Percentiles rank a stretch among this genome's conserved stretches.
Conservation (phyloP, 1,140 invertebrate genomes). For the Drosophila mayri region DNA sequence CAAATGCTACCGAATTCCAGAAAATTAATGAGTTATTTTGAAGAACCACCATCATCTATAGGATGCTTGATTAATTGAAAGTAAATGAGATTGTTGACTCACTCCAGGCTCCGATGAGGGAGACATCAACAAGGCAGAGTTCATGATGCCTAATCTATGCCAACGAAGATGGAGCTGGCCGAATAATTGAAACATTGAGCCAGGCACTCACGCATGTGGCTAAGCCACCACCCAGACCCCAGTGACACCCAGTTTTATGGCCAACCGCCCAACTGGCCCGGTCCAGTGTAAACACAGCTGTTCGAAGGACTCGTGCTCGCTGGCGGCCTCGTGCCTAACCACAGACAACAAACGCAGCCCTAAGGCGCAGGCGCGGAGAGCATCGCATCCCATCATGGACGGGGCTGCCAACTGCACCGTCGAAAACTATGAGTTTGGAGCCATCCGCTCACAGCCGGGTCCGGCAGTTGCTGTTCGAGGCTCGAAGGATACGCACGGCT, state of each 20-base stretch:
- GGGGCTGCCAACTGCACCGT: conserved; percentile 62
- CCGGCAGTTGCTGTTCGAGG: conserved; percentile 77
- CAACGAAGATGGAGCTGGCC: conserved; percentile 34
- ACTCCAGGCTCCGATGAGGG: background rate
- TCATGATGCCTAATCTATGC: conserved; percentile 35
- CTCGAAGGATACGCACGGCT: conserved; percentile 80
- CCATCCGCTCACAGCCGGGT: conserved; percentile 10
- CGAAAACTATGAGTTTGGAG: conserved; percentile 1
- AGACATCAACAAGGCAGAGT: conserved; percentile 18
- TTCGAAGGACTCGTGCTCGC: conserved; percentile 31
- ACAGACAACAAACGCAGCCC: conserved; percentile 70
- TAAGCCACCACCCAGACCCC: background rate
- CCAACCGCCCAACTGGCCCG: conserved; percentile 20
- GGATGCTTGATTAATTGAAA: conserved; percentile 35
- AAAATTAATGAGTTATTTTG: conserved; percentile 29
- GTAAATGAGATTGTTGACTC: conserved; percentile 31
- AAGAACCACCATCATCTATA: conserved; percentile 1
- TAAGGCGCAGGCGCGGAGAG: conserved; percentile 57
- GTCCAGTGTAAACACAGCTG: conserved; percentile 70
- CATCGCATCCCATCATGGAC: conserved; percentile 12
- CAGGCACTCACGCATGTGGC: conserved; percentile 59
- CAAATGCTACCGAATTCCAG: background rate
- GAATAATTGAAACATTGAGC: conserved; percentile 76
- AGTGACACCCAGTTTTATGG: conserved; percentile 6
- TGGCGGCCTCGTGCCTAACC: conserved; percentile 63